Percentiles rank a stretch among this genome's conserved stretches.
Conservation (phyloP, 30 jellyfish, hydroid and myxozoan genomes). For the Hydra vulgaris region DNA sequence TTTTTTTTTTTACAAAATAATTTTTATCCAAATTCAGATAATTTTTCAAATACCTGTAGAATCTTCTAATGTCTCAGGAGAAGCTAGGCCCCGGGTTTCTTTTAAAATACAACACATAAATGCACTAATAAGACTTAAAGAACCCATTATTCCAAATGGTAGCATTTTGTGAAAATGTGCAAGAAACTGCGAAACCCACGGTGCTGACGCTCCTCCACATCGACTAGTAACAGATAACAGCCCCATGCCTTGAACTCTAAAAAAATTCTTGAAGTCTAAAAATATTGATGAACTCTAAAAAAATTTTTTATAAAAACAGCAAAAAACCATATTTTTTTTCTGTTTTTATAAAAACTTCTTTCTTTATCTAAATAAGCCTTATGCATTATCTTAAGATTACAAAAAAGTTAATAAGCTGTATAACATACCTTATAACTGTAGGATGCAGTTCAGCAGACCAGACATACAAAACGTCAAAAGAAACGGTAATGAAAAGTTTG, state of each 20-base stretch:
- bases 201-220: conserved; percentile 93
- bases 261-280: neutral
- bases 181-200: conserved; percentile 96
- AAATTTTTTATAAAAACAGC: too few relatives aligned
- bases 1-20: too few relatives aligned
- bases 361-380: too few relatives aligned
- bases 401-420: too few relatives aligned
- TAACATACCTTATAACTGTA: conserved; percentile 44
- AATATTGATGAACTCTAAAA: neutral
- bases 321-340: too few relatives aligned
- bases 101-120: conserved; percentile 44
- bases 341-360: too few relatives aligned
- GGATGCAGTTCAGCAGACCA: conserved; percentile 94
- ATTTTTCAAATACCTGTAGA: neutral
- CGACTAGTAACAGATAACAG: conserved; percentile 79
- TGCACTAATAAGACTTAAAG: conserved; percentile 48
- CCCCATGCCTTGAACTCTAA: conserved; percentile 96
- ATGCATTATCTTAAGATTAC: too few relatives aligned
- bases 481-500: conserved; percentile 65
- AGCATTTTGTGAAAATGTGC: conserved; percentile 36
- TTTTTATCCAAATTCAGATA: neutral
- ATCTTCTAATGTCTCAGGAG: conserved; percentile 64
- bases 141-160: conserved; percentile 89
- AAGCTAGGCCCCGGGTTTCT: conserved; percentile 73
- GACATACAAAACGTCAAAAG: conserved; percentile 62